Base-by-base conservation (phyloP, 2,888 invertebrate species). In the Stenolophus ochropezus region DNA sequence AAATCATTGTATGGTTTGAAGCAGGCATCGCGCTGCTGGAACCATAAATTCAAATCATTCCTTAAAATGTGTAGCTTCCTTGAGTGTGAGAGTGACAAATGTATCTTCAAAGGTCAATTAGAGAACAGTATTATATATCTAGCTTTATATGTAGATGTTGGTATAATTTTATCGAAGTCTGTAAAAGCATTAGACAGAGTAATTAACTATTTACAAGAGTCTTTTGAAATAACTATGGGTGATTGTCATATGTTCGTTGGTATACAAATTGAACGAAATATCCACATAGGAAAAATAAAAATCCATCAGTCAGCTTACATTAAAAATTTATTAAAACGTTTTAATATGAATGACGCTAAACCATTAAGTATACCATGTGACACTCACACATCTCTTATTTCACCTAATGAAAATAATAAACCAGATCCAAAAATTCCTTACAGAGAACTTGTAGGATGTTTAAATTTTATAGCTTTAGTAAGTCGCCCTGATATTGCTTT, bases 121-220 rank as follows among this genome's bases (percentile, higher is more conserved):
- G 21, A 74, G 11, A 21, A 21, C 20, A n/a, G 14, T 21, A 21
- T 18, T 25, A 18, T 84, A 11, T 79, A 82, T 6, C 8, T 84
- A 1, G 82, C 82, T n/a, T 47, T 84, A 1, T 85, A 81, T 82
- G 85, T 85, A 23, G 85, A 84, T 74, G 84, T 83, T 76, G 83
- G 84, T n/a, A 53, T 85, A 6, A 82, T 84, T 6, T 82, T 76
- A 11, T 11, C 80, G 16, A 83, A 49, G 8, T 53, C 69, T 18
- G 6, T 42, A 16, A 21, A 74, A 16, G 77, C 33, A 4, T 27
- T 83, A 18, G 33, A 82, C n/a, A n/a, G n/a, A n/a, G n/a, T n/a
- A n/a, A n/a, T 3, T 5, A 33, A 69, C 11, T 23, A 23, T 76
- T 76, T 76, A 4, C 65, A 33, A 25, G 1, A 42, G 1, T 21